Conservation (phyloP, 2,888 invertebrate genomes). For the Euspilapteryx auroguttella region DNA sequence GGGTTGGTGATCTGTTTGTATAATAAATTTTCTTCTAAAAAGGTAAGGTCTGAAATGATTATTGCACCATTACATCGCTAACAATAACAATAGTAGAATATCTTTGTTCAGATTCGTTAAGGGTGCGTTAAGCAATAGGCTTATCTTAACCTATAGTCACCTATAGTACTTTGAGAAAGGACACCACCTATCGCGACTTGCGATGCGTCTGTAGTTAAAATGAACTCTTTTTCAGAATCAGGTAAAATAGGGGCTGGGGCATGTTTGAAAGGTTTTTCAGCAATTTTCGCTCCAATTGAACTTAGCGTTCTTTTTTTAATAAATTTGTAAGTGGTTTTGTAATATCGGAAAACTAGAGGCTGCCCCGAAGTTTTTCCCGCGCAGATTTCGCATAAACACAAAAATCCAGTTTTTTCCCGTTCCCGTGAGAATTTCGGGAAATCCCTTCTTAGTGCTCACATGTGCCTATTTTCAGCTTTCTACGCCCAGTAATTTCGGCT, state of each 20-base stretch:
- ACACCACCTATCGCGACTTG: neutral
- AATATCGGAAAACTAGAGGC: neutral
- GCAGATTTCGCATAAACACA: too few relatives aligned
- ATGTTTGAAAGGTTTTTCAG: neutral
- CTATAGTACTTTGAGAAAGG: neutral
- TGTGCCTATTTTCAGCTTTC: too few relatives aligned
- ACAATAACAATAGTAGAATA: too few relatives aligned
- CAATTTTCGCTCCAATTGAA: neutral
- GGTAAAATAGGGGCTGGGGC: neutral
- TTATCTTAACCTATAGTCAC: too few relatives aligned
- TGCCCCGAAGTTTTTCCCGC: too few relatives aligned
- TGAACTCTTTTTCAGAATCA: neutral
- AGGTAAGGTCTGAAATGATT: neutral
- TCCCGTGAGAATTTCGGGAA: too few relatives aligned
- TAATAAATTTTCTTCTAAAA: neutral
- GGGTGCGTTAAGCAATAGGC: neutral
- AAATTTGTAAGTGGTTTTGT: constrained; percentile 1
- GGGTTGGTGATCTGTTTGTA: constrained; percentile 1
- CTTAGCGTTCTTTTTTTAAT: neutral
- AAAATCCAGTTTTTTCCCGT: too few relatives aligned
- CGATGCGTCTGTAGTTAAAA: constrained; percentile 1
- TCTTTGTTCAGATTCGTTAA: neutral
- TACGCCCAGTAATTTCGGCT: too few relatives aligned
- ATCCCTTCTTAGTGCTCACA: too few relatives aligned
- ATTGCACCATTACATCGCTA: too few relatives aligned